Base-by-base conservation (phyloP, 2,888 invertebrate species). In the Philhelius pedissequus region DNA sequence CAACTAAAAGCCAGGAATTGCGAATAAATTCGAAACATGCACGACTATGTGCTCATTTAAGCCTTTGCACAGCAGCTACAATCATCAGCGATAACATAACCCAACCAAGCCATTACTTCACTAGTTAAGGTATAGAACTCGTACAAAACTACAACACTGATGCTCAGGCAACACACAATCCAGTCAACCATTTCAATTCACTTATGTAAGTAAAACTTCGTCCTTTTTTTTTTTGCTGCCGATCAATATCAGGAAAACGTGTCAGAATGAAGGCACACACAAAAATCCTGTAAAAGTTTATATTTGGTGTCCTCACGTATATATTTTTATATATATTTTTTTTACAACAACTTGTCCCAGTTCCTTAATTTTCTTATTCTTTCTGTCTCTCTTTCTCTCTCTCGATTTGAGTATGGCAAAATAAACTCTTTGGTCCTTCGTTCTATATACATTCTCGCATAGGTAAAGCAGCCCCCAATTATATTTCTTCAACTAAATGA, bases 311-410 rank as follows among this genome's bases (percentile, higher is more conserved):
- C 52, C 70, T 70, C 38, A 32, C 69, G 74, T 69, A 60, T 22
- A 77, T 9, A 20, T 70, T 56, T 56, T 43, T 48, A 32, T 69
- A 78, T 69, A 60, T 22, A 77, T 9, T 30, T 70, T 56, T 56
- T 43, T 40, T 38, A 78, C 68, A 78, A 50, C 58, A 74, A 74
- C 69, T 78, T 83, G 83, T 74, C 83, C 83, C 45, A 83, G 78
- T 83, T 83, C 32, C 64, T 52, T 35, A 20, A 32, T 54, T 54
- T 38, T 58, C 2, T 40, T 40, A 27, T 25, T 22, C 9, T 50
- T 50, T 48, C 20, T 48, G 18, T 11, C 18, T 25, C 27, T 27
- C 2, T 56, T 13, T 25, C 27, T 27, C 2, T 56, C 20, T 32
- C 7, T 35, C 7, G 13, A 35, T 43, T 32, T 27, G 30, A 48